Evolutionary conservation across 2,888 invertebrate species (phyloP).

Genomic region (Dorcus hopei): DNA sequence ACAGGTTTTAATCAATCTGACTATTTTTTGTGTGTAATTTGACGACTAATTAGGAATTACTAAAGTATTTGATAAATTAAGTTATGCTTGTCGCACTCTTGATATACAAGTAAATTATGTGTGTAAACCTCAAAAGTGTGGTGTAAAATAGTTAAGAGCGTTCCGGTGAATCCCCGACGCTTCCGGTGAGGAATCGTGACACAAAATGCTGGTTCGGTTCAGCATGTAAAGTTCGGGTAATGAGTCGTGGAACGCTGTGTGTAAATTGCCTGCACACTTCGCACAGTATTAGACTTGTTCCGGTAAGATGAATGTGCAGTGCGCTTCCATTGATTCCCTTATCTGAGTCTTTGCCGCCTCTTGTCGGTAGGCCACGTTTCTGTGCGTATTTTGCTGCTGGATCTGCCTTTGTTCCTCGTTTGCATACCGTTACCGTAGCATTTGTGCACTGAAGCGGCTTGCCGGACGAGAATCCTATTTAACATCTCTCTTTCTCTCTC

Average conservation of each 20-base stretch:
- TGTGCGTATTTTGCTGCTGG: not conserved
- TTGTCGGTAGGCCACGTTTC: not conserved
- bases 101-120: too few relatives aligned
- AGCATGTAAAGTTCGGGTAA: not conserved
- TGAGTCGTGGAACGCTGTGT: not conserved
- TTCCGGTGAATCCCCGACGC: conserved; percentile 3
- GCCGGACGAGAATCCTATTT: too few relatives aligned
- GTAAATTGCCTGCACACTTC: conserved; percentile 1
- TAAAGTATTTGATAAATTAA: too few relatives aligned
- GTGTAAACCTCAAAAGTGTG: not conserved
- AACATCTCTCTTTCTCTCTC: too few relatives aligned
- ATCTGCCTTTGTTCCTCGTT: not conserved
- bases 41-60: too few relatives aligned
- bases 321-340: not conserved
- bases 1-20: too few relatives aligned
- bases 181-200: not conserved
- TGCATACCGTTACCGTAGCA: not conserved
- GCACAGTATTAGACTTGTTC: conserved; percentile 1
- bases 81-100: too few relatives aligned
- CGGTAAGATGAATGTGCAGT: not conserved
- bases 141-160: conserved; percentile 5
- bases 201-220: not conserved
- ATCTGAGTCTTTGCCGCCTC: not conserved
- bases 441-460: not conserved
- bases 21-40: too few relatives aligned